These are phyloP conservation scores for Harpalus rufipes DNA, from an alignment of 2,888 invertebrate species.

Conservation along the genomic window DNA sequence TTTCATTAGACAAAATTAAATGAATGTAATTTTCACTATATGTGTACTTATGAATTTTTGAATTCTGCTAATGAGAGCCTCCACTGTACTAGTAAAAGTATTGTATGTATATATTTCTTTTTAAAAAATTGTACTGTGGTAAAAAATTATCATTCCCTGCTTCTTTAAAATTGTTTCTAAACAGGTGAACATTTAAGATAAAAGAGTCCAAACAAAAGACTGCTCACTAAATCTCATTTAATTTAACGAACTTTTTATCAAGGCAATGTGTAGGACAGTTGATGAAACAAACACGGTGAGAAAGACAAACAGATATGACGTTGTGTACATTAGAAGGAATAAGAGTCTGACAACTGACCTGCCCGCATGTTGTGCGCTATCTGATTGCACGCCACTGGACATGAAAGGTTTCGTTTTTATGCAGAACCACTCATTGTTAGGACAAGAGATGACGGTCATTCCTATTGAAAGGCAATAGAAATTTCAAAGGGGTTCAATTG, in stretches of 20 bases:
- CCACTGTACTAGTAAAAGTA: no score
- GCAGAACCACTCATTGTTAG: constrained; percentile 36
- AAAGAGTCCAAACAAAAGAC: constrained; percentile 56
- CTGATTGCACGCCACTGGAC: constrained; percentile 64
- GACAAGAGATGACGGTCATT: constrained; percentile 42
- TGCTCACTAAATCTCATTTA: constrained; percentile 52
- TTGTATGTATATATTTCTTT: background rate
- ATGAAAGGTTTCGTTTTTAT: constrained; percentile 60
- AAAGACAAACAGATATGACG: constrained; percentile 9
- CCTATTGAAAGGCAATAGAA: constrained; percentile 41
- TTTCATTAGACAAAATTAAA: no score
- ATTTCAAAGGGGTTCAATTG: constrained; percentile 51
- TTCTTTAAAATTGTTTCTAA: constrained; percentile 30
- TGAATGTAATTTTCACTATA: no score
- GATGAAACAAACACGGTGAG: constrained; percentile 48
- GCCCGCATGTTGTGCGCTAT: constrained; percentile 49
- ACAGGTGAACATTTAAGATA: constrained; percentile 54
- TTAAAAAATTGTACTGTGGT: background rate
- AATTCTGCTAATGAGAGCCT: no score
- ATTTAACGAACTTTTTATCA: constrained; percentile 61
- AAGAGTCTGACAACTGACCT: constrained; percentile 25
- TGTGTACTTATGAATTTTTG: no score
- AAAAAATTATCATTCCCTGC: background rate
- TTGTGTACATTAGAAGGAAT: background rate
- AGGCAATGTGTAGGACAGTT: constrained; percentile 58